Evolutionary conservation across 2,888 invertebrate species (phyloP).

Genomic region (Phalera bucephala): DNA sequence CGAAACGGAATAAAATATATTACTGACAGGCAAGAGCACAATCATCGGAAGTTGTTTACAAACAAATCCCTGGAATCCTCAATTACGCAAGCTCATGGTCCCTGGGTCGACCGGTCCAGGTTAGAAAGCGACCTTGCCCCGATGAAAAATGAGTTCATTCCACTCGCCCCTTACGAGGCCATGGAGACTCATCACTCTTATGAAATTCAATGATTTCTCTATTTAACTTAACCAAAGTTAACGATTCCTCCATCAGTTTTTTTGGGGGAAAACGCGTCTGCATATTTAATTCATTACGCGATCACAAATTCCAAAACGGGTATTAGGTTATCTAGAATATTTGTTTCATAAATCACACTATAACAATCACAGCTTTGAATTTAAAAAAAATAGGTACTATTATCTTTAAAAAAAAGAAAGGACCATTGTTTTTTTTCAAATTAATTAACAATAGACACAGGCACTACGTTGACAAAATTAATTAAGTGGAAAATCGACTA

Average conservation of each 20-base stretch:
- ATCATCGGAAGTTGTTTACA: conserved; percentile 31
- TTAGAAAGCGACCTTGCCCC: conserved; percentile 77
- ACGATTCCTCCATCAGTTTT: too few species aligned
- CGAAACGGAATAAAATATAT: too few species aligned
- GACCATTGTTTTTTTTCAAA: too few species aligned
- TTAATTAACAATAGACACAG: not conserved
- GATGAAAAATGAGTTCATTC: conserved; percentile 63
- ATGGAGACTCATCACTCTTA: conserved; percentile 21
- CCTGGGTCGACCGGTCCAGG: conserved; percentile 60
- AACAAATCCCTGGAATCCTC: conserved; percentile 18
- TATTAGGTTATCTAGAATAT: too few species aligned
- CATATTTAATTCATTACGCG: too few species aligned
- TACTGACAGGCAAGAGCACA: too few species aligned
- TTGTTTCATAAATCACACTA: too few species aligned
- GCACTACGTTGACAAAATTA: conserved; percentile 3
- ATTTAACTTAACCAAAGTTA: conserved; percentile 3
- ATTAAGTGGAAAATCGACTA: conserved; percentile 7
- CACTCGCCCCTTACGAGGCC: conserved; percentile 43
- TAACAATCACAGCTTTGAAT: too few species aligned
- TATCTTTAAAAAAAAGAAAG: too few species aligned
- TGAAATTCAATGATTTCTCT: conserved; percentile 15
- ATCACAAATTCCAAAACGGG: too few species aligned
- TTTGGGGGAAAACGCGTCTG: too few species aligned
- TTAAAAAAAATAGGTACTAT: too few species aligned
- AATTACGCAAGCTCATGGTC: conserved; percentile 35